phyloP scores from a whole-genome alignment of 1,140 invertebrate species.

The Contarinia nasturtii region DNA sequence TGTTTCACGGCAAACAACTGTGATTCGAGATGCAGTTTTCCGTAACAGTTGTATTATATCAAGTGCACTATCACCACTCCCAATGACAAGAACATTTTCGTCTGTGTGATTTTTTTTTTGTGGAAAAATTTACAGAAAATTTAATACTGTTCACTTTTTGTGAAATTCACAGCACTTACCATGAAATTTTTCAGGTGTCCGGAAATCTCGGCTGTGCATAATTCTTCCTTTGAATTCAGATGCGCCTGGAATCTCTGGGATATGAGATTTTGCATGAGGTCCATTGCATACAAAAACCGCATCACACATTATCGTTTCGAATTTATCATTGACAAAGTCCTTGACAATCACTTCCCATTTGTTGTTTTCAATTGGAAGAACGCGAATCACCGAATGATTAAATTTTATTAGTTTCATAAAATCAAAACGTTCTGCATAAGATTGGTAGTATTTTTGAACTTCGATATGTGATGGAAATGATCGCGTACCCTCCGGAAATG shows the following conservation, averaged over 20 bases:
- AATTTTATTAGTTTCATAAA: constrained; percentile 50
- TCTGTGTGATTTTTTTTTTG: no score
- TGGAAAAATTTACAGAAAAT: no score
- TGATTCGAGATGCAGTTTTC: no score
- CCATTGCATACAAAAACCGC: constrained; percentile 68
- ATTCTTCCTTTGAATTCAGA: background rate
- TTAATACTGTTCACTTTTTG: no score
- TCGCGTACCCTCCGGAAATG: constrained; percentile 38
- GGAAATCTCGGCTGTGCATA: no score
- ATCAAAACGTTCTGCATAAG: constrained; percentile 51
- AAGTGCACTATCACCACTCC: no score
- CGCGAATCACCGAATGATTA: constrained; percentile 36
- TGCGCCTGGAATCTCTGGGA: background rate
- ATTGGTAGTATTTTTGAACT: constrained; percentile 56
- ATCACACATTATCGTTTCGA: constrained; percentile 37
- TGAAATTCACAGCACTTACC: no score
- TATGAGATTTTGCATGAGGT: constrained; percentile 29
- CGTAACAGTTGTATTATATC: no score
- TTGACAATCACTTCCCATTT: constrained; percentile 35
- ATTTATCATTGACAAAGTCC: constrained; percentile 30
- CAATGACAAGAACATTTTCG: no score
- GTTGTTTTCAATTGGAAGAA: constrained; percentile 36
- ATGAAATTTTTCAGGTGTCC: background rate
- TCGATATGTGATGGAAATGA: constrained; percentile 60
- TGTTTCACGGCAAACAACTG: no score